Evolutionary conservation across 2,797 vertebrate genomes (phyloP), one percentile per base, ranked within the genome.

Genomic region (Phyllotis vaccarum): DNA sequence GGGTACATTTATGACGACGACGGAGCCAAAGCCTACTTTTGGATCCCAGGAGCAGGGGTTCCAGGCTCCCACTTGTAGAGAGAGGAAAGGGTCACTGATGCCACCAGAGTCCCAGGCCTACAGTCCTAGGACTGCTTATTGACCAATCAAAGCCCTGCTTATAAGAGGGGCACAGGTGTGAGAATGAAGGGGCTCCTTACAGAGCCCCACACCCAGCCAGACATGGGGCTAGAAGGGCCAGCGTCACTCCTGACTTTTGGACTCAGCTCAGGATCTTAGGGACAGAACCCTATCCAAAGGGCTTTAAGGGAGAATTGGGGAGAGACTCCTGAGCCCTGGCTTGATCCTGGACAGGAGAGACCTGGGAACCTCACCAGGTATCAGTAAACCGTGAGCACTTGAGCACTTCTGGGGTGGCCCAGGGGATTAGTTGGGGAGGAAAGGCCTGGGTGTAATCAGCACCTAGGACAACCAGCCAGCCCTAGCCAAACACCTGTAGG

Each of bases 221-320:
- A 81, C 9, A 2, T 0, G 7, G 7, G 24, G 29, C 37, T 72
- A 0, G 0, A 70, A 86, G 62, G 3, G 19, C 79, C 13, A 12
- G 7, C 70, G 46, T 83, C 21, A 19, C 70, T 56, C 37, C 70
- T 14, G 24, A 6, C 2, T 27, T 49, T 31, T 0, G 24, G 0
- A 10, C 22, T 3, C 1, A 13, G 21, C 34, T 52, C 37, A 29
- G 24, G 52, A 56, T 24, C 0, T 40, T 37, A 40, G n/a, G n/a
- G 37, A 31, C 1, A 40, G 3, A 52, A 0, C 24, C 79, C 27
- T 31, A 37, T 62, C 37, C 3, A 4, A 3, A 12, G 10, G 34
- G n/a, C 0, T 0, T 11, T 6, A 5, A 12, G 29, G 27, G 62
- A 40, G 17, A 27, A 10, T 13, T 34, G 31, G 13, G 27, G 60